phyloP scores from a whole-genome alignment of 1,140 invertebrate genomes.

The Spodoptera frugiperda region DNA sequence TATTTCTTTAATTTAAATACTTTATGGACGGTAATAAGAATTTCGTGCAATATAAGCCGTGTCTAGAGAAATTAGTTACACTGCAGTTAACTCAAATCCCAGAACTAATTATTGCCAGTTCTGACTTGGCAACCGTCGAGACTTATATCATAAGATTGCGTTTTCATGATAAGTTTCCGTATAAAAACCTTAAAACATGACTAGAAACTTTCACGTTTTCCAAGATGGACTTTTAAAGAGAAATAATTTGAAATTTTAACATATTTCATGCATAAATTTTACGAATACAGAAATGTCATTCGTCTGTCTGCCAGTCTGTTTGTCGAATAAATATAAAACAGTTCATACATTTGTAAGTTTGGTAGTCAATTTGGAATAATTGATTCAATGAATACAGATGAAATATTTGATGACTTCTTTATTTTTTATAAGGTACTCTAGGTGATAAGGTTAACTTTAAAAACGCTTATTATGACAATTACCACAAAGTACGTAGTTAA shows the following conservation, averaged over 20 bases:
- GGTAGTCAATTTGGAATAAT: too few species aligned
- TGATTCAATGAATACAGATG: too few species aligned
- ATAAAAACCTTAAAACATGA: conserved; percentile 13
- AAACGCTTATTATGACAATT: too few species aligned
- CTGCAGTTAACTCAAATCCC: conserved; percentile 38
- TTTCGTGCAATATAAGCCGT: background rate
- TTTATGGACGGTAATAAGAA: background rate
- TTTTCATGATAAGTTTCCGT: conserved; percentile 14
- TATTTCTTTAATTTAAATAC: too few species aligned
- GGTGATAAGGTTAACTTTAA: too few species aligned
- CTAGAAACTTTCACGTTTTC: too few species aligned
- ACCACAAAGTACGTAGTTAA: too few species aligned
- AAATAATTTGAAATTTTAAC: background rate
- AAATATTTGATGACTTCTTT: too few species aligned
- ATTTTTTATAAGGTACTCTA: too few species aligned
- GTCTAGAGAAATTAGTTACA: conserved; percentile 21
- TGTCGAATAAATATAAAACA: too few species aligned
- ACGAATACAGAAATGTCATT: background rate
- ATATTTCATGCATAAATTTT: background rate
- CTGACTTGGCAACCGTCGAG: conserved; percentile 13
- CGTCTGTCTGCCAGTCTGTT: too few species aligned
- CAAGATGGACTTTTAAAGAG: background rate
- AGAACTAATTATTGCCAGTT: conserved; percentile 36
- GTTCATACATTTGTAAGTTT: too few species aligned
- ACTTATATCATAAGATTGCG: conserved; percentile 10